These are phyloP conservation scores for Halcyon chelicuti DNA, from an alignment of 2,797 vertebrate species.

Conservation along the genomic window DNA sequence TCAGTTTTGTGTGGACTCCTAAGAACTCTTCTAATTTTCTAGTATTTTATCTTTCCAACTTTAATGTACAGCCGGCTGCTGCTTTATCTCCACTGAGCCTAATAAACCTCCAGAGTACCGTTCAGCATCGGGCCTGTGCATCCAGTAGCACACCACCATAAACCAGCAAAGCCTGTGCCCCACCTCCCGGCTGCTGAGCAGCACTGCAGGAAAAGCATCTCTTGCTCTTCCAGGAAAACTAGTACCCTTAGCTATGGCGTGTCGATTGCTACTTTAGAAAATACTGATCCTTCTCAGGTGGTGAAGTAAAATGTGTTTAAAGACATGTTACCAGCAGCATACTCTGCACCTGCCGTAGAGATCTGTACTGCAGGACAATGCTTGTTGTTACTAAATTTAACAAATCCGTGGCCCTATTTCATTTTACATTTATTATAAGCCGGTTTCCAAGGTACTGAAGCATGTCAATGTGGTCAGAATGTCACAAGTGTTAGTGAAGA, in stretches of 20 bases:
- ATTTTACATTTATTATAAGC: not conserved
- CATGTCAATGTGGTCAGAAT: accelerated
- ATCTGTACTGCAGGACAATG: not conserved
- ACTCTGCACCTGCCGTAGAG: not conserved
- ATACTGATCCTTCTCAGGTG: not conserved
- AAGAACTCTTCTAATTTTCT: not conserved
- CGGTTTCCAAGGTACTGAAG: not conserved
- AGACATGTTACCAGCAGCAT: not conserved
- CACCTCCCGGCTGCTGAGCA: slow-evolving; percentile 36
- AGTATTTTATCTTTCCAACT: accelerated
- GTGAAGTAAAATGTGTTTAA: not conserved
- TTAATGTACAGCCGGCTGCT: not conserved
- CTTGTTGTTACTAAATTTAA: not conserved
- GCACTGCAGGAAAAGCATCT: not conserved
- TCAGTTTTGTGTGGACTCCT: not conserved
- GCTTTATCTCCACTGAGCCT: not conserved
- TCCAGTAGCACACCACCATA: accelerated
- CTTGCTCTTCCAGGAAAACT: not conserved
- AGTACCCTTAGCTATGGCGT: accelerated
- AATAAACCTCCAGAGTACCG: accelerated
- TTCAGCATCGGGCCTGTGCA: accelerated
- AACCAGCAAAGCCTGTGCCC: slow-evolving; percentile 14
- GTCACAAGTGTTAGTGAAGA: not conserved
- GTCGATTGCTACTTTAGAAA: not conserved
- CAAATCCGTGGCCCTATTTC: not conserved